These are phyloP conservation scores for Tyrannus savana DNA, from an alignment of 2,113 vertebrate genomes.

Conservation along the genomic window DNA sequence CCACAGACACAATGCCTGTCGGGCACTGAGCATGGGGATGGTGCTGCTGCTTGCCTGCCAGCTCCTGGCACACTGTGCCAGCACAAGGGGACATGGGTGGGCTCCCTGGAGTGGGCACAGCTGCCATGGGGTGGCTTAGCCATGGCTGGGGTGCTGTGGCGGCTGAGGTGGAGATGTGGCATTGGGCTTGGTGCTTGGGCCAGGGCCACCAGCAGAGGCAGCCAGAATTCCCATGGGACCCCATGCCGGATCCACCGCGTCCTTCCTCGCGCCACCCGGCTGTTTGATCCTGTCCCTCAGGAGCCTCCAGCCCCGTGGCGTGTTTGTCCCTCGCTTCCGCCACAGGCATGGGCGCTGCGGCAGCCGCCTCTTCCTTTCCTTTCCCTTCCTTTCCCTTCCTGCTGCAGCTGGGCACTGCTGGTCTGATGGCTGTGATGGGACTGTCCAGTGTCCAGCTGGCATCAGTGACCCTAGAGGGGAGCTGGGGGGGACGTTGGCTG, in stretches of 20 bases:
- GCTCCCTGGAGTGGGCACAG: accelerated
- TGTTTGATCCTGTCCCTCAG: not conserved
- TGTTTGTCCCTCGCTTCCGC: not conserved
- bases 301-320: not conserved
- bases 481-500: accelerated
- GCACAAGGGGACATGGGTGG: accelerated
- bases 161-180: accelerated
- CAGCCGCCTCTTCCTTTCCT: not conserved
- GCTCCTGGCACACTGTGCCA: accelerated
- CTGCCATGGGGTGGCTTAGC: accelerated
- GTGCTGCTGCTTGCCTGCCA: not conserved
- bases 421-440: accelerated
- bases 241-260: accelerated
- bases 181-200: not conserved
- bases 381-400: not conserved
- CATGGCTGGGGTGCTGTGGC: accelerated
- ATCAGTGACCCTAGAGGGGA: not conserved
- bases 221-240: accelerated
- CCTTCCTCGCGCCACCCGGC: not conserved
- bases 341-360: accelerated
- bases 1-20: accelerated
- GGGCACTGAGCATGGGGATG: not conserved
- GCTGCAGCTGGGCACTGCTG: not conserved
- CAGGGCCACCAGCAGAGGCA: accelerated
- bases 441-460: accelerated